Evolutionary conservation across 1,140 invertebrate species (phyloP).

Genomic region (Bradynema listronoti): DNA sequence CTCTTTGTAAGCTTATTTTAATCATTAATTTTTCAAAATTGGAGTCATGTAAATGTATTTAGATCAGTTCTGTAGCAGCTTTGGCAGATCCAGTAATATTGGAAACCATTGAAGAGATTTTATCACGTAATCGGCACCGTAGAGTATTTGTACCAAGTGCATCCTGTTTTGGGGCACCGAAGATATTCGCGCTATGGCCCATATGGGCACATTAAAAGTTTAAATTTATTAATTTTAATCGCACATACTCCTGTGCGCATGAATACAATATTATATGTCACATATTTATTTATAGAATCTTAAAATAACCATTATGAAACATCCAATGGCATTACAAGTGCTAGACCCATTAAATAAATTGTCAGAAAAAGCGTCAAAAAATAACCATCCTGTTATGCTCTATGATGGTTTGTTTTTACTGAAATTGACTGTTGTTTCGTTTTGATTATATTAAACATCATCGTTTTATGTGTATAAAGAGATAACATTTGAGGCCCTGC

Average conservation of each 20-base stretch:
- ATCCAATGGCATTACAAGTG: conserved; percentile 63
- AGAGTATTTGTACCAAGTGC: conserved; percentile 64
- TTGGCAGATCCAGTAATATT: conserved; percentile 61
- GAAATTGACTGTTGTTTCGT: not conserved
- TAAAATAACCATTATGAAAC: conserved; percentile 65
- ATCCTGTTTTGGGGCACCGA: conserved; percentile 66
- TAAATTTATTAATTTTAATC: too few relatives aligned
- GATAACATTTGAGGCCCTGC: conserved; percentile 63
- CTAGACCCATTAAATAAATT: conserved; percentile 59
- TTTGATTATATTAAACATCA: too few relatives aligned
- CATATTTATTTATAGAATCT: conserved; percentile 59
- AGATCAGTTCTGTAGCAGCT: conserved; percentile 64
- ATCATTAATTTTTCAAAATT: too few relatives aligned
- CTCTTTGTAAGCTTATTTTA: conserved; percentile 60
- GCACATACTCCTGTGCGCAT: too few relatives aligned
- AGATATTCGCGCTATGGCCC: conserved; percentile 66
- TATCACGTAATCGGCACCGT: conserved; percentile 43
- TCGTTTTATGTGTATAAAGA: too few relatives aligned
- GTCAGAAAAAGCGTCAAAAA: conserved; percentile 59
- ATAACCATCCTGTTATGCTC: conserved; percentile 57
- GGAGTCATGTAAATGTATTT: too few relatives aligned
- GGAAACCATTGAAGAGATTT: conserved; percentile 34
- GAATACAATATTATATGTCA: conserved; percentile 4
- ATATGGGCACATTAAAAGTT: conserved; percentile 63
- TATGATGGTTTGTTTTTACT: conserved; percentile 61